Conservation (phyloP, 2,113 vertebrate genomes). For the Alligator mississippiensis region DNA sequence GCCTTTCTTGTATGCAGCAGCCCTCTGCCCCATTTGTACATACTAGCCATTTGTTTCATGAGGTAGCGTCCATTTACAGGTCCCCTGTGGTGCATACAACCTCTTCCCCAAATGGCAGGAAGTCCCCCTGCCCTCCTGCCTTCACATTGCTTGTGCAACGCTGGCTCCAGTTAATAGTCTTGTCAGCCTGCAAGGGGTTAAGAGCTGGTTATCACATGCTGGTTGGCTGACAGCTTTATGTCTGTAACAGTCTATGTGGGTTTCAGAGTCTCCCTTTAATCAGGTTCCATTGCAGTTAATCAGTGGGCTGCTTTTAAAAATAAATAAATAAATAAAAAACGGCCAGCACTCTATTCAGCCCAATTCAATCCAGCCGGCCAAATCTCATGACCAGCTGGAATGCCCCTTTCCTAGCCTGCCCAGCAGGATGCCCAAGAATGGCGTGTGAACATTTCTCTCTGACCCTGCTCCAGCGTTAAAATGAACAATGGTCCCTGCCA, state of each 20-base stretch:
- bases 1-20: fast-evolving
- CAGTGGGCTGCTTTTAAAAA: slow-evolving; percentile 67
- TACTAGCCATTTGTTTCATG: neutral
- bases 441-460: slow-evolving; percentile 84
- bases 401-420: slow-evolving; percentile 81
- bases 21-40: neutral
- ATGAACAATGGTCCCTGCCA: slow-evolving; percentile 86
- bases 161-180: neutral
- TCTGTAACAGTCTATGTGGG: slow-evolving; percentile 46
- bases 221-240: slow-evolving; percentile 69
- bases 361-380: slow-evolving; percentile 78
- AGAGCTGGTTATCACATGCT: slow-evolving; percentile 46
- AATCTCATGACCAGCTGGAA: slow-evolving; percentile 83
- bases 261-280: slow-evolving; percentile 69
- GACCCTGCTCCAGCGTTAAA: slow-evolving; percentile 80
- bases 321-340: slow-evolving; percentile 62
- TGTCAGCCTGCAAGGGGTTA: slow-evolving; percentile 54
- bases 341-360: slow-evolving; percentile 65
- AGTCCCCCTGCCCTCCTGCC: neutral
- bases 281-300: slow-evolving; percentile 68
- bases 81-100: slow-evolving; percentile 15
- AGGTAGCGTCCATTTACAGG: neutral
- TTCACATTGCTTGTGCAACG: neutral
- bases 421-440: slow-evolving; percentile 86
- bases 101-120: slow-evolving; percentile 16